Percentiles rank a stretch among this genome's conserved stretches.
phyloP scores from a whole-genome alignment of 1,140 invertebrate genomes.

The Agrypnia vestita region DNA sequence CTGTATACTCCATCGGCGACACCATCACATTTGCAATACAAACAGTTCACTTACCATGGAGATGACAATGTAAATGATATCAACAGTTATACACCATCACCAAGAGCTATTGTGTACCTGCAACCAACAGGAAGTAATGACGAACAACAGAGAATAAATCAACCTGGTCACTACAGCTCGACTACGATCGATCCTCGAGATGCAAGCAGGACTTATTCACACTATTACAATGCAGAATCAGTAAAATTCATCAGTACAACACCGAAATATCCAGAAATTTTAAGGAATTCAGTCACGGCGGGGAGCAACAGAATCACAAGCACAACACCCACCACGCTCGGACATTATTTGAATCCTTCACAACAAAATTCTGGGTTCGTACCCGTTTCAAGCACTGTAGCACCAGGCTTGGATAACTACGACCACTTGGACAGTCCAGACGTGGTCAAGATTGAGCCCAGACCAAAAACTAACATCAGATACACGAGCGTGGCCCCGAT shows the following conservation, averaged over 20 bases:
- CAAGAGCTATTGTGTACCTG: conserved; percentile 43
- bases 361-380: conserved; percentile 24
- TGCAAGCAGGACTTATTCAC: conserved; percentile 43
- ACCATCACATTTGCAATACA: conserved; percentile 39
- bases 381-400: conserved; percentile 44
- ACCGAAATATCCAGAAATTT: conserved; percentile 48
- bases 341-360: conserved; percentile 11
- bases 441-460: conserved; percentile 34
- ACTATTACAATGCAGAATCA: conserved; percentile 48
- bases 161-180: conserved; percentile 11
- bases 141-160: background rate
- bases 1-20: conserved; percentile 43
- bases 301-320: background rate
- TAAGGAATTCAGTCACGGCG: conserved; percentile 40
- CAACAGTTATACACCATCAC: conserved; percentile 22
- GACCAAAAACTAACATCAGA: conserved; percentile 19
- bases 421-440: conserved; percentile 55
- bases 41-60: conserved; percentile 40
- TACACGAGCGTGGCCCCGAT: conserved; percentile 53
- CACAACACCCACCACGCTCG: conserved; percentile 10
- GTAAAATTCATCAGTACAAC: conserved; percentile 54
- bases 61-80: background rate
- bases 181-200: conserved; percentile 33
- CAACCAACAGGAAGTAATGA: background rate
- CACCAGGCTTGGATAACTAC: conserved; percentile 47